Evolutionary conservation across 1,140 invertebrate genomes (phyloP).

Genomic region (Drosophila pandora): DNA sequence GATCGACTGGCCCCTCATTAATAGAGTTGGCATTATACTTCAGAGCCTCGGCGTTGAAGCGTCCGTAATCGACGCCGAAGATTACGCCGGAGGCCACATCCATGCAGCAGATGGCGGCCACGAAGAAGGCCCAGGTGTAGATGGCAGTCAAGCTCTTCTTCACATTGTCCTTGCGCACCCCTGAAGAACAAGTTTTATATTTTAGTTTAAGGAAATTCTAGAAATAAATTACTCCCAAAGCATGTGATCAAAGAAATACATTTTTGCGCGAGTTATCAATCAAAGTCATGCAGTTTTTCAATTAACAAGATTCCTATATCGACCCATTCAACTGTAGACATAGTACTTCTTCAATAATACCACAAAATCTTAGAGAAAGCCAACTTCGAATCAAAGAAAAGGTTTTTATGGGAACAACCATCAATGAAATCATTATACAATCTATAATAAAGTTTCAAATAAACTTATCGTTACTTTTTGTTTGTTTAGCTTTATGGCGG

Average conservation of each 20-base stretch:
- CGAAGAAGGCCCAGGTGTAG: conserved; percentile 65
- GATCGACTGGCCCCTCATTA: conserved; percentile 32
- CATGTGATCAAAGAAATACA: not conserved
- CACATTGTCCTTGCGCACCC: conserved; percentile 59
- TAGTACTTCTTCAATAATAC: not conserved
- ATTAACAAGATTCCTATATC: too few species aligned
- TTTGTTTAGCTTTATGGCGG: conserved; percentile 25
- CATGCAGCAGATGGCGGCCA: conserved; percentile 67
- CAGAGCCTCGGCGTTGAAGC: conserved; percentile 47
- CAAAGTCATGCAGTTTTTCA: not conserved
- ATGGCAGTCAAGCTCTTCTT: conserved; percentile 49
- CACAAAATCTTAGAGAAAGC: too few species aligned
- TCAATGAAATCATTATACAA: conserved; percentile 35
- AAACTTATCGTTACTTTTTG: conserved; percentile 30
- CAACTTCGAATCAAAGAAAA: not conserved
- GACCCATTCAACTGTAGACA: not conserved
- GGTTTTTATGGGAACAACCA: not conserved
- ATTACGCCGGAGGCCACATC: conserved; percentile 77
- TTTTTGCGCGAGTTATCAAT: not conserved
- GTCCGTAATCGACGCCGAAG: conserved; percentile 72
- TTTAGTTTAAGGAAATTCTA: not conserved
- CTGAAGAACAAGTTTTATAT: conserved; percentile 23
- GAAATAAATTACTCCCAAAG: not conserved
- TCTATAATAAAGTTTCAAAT: conserved; percentile 23
- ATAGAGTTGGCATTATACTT: conserved; percentile 52